Percentiles rank a stretch among this genome's conserved stretches.
phyloP scores from a whole-genome alignment of 2,797 vertebrate genomes.

The Pempheris klunzingeri region DNA sequence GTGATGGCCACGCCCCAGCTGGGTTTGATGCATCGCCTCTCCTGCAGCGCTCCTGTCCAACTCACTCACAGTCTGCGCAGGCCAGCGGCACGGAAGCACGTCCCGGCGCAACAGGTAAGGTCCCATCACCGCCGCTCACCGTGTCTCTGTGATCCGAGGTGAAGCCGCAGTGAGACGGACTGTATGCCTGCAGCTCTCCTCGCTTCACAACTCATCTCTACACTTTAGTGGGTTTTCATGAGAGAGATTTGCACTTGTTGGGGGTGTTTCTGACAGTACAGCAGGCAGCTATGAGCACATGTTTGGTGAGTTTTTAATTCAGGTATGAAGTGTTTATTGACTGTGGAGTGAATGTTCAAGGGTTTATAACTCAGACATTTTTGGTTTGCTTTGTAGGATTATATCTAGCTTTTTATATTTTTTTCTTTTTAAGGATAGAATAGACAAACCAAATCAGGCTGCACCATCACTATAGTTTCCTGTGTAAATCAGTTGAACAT shows the following conservation, averaged over 20 bases:
- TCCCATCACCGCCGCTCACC: constrained; percentile 47
- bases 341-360: not conserved
- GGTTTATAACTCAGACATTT: not conserved
- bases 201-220: constrained; percentile 9
- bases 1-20: constrained; percentile 77
- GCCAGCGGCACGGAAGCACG: constrained; percentile 69
- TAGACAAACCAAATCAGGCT: not conserved
- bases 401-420: not conserved
- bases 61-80: constrained; percentile 65
- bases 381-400: not conserved
- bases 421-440: not conserved
- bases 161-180: constrained; percentile 12
- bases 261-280: not conserved
- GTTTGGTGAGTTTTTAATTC: constrained; percentile 7
- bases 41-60: constrained; percentile 33
- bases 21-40: constrained; percentile 42
- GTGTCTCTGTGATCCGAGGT: constrained; percentile 6
- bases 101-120: constrained; percentile 83
- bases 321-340: constrained; percentile 6
- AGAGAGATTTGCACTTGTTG: not conserved
- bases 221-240: constrained; percentile 9
- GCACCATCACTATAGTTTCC: not conserved
- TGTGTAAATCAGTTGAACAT: not conserved
- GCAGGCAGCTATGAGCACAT: not conserved
- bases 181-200: constrained; percentile 36